These are phyloP conservation scores for Griposia aprilina DNA, from an alignment of 2,888 invertebrate genomes.

Conservation along the genomic window DNA sequence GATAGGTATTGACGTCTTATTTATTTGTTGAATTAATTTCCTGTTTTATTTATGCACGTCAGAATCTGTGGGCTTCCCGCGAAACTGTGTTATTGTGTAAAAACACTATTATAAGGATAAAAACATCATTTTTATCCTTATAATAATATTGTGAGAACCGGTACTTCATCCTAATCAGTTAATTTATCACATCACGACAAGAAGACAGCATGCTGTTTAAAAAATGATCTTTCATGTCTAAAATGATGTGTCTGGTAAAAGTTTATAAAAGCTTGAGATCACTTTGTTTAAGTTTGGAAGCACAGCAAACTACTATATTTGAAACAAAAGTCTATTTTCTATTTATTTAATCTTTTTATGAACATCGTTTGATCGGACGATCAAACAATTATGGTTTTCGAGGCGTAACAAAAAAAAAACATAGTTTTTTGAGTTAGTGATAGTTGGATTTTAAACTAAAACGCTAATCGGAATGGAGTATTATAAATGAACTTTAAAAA, in stretches of 20 bases:
- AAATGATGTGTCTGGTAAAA: conserved; percentile 42
- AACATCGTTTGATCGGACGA: background rate
- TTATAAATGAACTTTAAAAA: conserved; percentile 26
- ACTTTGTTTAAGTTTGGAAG: conserved; percentile 7
- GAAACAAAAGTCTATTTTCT: conserved; percentile 16
- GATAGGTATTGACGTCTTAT: background rate
- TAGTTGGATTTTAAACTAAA: conserved; percentile 14
- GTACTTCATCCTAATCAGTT: conserved; percentile 53
- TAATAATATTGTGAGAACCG: conserved; percentile 55
- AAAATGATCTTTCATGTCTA: conserved; percentile 58
- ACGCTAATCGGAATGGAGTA: conserved; percentile 1
- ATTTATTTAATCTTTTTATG: conserved; percentile 27
- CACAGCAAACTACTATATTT: background rate
- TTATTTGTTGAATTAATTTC: conserved; percentile 13
- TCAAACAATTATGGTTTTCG: conserved; percentile 22
- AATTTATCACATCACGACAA: conserved; percentile 62
- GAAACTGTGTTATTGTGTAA: conserved; percentile 3
- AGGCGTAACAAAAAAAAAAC: conserved; percentile 5
- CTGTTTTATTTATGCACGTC: conserved; percentile 2
- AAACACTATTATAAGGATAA: background rate
- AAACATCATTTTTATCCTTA: conserved; percentile 56
- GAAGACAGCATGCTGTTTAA: conserved; percentile 55
- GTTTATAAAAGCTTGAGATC: conserved; percentile 22
- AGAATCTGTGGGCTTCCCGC: conserved; percentile 43
- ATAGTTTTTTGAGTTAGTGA: background rate